Conservation (phyloP, 2,797 vertebrate genomes). For the Buceros bicornis region DNA sequence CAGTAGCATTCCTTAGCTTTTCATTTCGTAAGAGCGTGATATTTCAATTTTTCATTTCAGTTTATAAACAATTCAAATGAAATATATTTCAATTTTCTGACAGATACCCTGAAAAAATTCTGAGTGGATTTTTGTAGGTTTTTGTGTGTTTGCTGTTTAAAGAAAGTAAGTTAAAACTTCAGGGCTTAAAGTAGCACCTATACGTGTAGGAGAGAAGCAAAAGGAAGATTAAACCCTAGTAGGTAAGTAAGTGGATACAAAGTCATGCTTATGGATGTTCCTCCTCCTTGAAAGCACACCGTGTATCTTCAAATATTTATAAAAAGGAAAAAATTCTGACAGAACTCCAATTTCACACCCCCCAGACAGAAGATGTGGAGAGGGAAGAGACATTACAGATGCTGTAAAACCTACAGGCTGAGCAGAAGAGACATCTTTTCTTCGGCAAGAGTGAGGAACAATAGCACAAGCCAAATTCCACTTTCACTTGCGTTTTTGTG, state of each 20-base stretch:
- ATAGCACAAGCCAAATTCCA: background rate
- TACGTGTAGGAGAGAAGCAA: background rate
- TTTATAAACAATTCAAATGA: background rate
- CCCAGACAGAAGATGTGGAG: background rate
- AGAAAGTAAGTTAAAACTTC: background rate
- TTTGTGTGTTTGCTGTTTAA: background rate
- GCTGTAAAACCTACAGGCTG: background rate
- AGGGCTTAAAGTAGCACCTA: background rate
- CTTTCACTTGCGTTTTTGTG: background rate
- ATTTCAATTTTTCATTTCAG: background rate
- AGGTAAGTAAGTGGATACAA: background rate
- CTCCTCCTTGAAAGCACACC: background rate
- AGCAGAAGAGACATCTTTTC: background rate
- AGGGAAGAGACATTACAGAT: background rate
- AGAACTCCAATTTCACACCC: background rate
- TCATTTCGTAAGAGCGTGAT: accelerated
- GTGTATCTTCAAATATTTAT: background rate
- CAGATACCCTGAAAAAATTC: background rate
- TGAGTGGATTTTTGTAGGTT: background rate
- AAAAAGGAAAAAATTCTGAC: background rate
- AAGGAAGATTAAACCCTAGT: background rate
- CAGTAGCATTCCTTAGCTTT: background rate
- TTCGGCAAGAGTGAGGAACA: background rate
- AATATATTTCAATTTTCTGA: background rate
- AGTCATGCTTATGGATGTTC: background rate